phyloP scores from a whole-genome alignment of 1,140 invertebrate genomes.

The Euwallacea similis region DNA sequence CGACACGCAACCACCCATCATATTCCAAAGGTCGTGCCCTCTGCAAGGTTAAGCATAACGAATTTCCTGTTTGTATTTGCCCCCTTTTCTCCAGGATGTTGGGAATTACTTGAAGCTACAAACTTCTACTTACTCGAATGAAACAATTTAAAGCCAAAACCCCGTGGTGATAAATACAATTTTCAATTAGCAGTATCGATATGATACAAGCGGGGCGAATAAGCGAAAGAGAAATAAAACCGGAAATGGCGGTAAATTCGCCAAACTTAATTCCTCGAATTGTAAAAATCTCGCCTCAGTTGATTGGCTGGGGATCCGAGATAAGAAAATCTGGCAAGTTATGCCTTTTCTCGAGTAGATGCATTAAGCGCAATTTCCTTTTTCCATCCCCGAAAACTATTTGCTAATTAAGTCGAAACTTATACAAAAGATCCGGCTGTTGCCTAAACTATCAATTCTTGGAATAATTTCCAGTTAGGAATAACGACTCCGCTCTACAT shows the following conservation, averaged over 20 bases:
- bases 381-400: not conserved
- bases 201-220: constrained; percentile 13
- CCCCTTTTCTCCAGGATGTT: too few relatives aligned
- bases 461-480: not conserved
- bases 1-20: too few relatives aligned
- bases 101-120: too few relatives aligned
- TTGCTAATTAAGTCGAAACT: not conserved
- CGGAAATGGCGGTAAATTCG: constrained; percentile 18
- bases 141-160: too few relatives aligned
- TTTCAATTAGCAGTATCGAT: constrained; percentile 35
- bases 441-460: not conserved
- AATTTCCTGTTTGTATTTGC: too few relatives aligned
- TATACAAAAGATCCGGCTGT: not conserved
- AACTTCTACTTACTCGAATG: too few relatives aligned
- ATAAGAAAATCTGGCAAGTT: not conserved
- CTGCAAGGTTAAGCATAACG: too few relatives aligned
- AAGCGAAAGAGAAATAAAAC: constrained; percentile 19
- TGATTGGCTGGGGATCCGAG: not conserved
- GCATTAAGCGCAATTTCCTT: not conserved
- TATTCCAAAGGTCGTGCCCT: too few relatives aligned
- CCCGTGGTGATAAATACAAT: constrained; percentile 23
- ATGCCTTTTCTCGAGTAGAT: not conserved
- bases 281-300: constrained; percentile 4
- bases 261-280: constrained; percentile 18
- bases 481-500: not conserved